A percentile compares a stretch with the other conserved stretches of the same genome.
These are phyloP conservation scores for Glomeris marginata DNA, from an alignment of 2,888 invertebrate species.

Conservation along the genomic window DNA sequence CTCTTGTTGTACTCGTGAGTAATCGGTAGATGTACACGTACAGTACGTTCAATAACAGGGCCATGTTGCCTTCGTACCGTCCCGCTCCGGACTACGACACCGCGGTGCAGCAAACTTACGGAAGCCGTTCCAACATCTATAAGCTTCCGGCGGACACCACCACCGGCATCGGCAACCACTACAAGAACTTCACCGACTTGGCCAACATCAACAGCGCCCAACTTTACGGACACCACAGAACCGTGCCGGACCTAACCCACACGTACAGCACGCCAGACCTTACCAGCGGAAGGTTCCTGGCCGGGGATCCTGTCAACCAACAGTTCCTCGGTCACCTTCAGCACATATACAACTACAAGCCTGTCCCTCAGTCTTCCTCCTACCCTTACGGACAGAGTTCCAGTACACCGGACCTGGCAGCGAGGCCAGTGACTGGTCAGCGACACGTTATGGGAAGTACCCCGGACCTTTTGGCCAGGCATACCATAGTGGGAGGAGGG, in stretches of 20 bases:
- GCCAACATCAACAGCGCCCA: slow-evolving; percentile 18
- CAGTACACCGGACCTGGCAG: slow-evolving; percentile 67
- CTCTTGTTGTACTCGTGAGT: no score
- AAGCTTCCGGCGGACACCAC: neutral
- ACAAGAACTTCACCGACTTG: slow-evolving; percentile 23
- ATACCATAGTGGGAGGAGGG: neutral
- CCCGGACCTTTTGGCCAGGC: slow-evolving; percentile 23
- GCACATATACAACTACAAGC: slow-evolving; percentile 55
- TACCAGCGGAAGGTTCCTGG: slow-evolving; percentile 17
- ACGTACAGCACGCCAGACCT: slow-evolving; percentile 28
- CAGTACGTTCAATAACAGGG: slow-evolving; percentile 8
- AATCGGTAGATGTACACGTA: no score
- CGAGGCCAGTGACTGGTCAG: slow-evolving; percentile 20
- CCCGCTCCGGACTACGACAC: slow-evolving; percentile 92
- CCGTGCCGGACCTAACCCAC: slow-evolving; percentile 16
- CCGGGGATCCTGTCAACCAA: slow-evolving; percentile 18
- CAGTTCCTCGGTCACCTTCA: slow-evolving; percentile 35
- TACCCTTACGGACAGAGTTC: slow-evolving; percentile 50
- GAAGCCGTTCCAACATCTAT: slow-evolving; percentile 11
- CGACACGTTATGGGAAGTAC: slow-evolving; percentile 20
- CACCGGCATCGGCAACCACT: slow-evolving; percentile 16
- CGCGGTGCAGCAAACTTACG: slow-evolving; percentile 63
- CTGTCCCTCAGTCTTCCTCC: slow-evolving; percentile 74
- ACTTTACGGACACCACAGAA: neutral
- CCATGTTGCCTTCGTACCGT: slow-evolving; percentile 34